Evolutionary conservation across 2,888 invertebrate species (phyloP).

Genomic region (Sinelater perroti): DNA sequence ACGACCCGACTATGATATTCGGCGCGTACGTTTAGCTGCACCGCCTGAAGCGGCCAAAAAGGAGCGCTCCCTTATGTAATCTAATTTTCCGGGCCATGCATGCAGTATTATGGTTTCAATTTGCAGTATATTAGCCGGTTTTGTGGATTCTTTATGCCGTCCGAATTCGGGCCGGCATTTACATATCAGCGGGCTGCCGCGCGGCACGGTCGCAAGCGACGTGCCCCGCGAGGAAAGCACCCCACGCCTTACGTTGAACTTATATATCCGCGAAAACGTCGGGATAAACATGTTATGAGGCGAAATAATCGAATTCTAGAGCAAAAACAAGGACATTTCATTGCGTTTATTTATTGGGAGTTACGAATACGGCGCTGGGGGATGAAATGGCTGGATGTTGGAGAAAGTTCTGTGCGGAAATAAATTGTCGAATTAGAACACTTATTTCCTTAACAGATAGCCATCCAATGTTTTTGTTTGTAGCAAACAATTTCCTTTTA

Average conservation of each 20-base stretch:
- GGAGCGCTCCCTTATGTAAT: conserved; percentile 3
- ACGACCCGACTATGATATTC: too few species aligned
- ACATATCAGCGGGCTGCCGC: conserved; percentile 6
- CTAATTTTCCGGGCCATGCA: conserved; percentile 8
- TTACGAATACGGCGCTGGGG: too few species aligned
- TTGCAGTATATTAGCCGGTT: conserved; percentile 14
- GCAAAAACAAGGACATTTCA: too few species aligned
- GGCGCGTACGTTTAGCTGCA: conserved; percentile 4
- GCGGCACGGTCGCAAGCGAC: background rate
- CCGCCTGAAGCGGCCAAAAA: conserved; percentile 2
- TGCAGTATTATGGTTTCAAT: conserved; percentile 12
- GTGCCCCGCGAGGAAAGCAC: background rate
- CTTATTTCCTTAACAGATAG: too few species aligned
- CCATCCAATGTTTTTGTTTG: too few species aligned
- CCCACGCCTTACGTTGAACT: background rate
- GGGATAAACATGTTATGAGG: background rate
- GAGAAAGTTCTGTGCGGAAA: too few species aligned
- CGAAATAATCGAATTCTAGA: background rate
- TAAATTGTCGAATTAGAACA: too few species aligned
- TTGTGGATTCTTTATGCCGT: conserved; percentile 1
- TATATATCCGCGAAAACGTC: background rate
- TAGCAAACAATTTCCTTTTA: too few species aligned
- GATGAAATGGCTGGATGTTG: too few species aligned
- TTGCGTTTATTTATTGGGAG: too few species aligned
- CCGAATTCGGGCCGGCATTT: background rate